phyloP scores from a whole-genome alignment of 2,797 vertebrate genomes.

The Pogonophryne albipinna region DNA sequence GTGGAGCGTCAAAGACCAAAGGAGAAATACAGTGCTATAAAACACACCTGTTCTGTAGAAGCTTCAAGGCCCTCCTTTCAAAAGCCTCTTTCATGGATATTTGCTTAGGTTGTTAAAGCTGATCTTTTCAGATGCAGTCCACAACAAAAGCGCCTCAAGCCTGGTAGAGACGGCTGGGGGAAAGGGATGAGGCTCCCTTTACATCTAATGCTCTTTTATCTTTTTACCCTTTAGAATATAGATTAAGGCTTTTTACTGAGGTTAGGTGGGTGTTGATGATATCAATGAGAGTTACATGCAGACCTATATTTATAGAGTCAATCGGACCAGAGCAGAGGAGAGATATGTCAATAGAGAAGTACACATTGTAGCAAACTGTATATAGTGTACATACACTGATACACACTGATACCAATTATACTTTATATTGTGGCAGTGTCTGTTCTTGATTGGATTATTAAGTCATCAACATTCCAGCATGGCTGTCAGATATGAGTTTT shows the following conservation, averaged over 20 bases:
- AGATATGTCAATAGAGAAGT: not conserved
- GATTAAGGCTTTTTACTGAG: slow-evolving; percentile 39
- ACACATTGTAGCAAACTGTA: not conserved
- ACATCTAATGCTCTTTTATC: slow-evolving; percentile 29
- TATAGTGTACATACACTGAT: not conserved
- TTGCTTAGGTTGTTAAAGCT: slow-evolving; percentile 70
- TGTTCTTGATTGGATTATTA: slow-evolving; percentile 44
- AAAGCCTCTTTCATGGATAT: slow-evolving; percentile 67
- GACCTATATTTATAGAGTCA: slow-evolving; percentile 8
- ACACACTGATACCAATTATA: not conserved
- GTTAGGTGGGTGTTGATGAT: slow-evolving; percentile 5
- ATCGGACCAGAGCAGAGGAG: slow-evolving; percentile 18
- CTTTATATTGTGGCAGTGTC: slow-evolving; percentile 5
- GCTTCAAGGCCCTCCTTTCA: slow-evolving; percentile 61
- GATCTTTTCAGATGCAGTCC: slow-evolving; percentile 67
- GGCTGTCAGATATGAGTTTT: slow-evolving; percentile 28
- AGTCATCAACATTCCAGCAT: slow-evolving; percentile 25
- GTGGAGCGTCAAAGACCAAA: slow-evolving; percentile 51
- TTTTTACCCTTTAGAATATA: slow-evolving; percentile 34
- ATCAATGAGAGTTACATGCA: slow-evolving; percentile 19
- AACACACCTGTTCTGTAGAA: slow-evolving; percentile 80
- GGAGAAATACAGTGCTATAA: slow-evolving; percentile 66
- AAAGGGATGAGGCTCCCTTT: slow-evolving; percentile 32
- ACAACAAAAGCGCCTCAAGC: slow-evolving; percentile 58
- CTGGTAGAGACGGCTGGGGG: slow-evolving; percentile 11